A percentile compares a stretch with the other conserved stretches of the same genome.
phyloP scores from a whole-genome alignment of 2,888 invertebrate genomes.

The Scrobipalpa costella region DNA sequence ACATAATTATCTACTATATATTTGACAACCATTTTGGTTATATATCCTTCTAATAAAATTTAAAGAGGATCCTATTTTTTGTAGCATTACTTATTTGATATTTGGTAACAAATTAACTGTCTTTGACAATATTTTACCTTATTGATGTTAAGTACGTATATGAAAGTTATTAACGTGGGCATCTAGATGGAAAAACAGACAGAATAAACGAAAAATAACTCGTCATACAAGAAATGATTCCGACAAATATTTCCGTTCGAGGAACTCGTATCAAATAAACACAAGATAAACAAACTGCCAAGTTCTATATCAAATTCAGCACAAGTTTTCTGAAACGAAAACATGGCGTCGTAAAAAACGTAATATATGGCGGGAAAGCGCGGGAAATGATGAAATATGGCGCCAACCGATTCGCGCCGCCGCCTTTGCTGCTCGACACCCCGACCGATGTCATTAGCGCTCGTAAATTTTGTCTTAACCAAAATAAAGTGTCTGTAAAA shows the following conservation, averaged over 20 bases:
- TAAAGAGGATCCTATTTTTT: no score
- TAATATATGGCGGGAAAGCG: slow-evolving; percentile 54
- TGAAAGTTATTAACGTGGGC: no score
- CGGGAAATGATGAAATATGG: slow-evolving; percentile 72
- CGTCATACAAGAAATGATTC: neutral
- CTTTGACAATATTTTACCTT: no score
- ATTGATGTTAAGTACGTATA: no score
- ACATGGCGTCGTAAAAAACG: slow-evolving; percentile 24
- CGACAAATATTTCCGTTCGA: neutral
- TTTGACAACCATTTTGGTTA: no score
- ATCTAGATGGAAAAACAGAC: no score
- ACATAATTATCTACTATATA: no score
- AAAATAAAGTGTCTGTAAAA: slow-evolving; percentile 21
- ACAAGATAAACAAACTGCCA: slow-evolving; percentile 7
- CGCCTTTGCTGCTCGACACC: slow-evolving; percentile 36
- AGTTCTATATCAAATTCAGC: slow-evolving; percentile 13
- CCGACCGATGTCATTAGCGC: slow-evolving; percentile 61
- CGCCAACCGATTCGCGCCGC: slow-evolving; percentile 51
- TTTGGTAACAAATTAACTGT: no score
- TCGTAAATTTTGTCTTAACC: slow-evolving; percentile 49
- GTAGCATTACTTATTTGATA: no score
- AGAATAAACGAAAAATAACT: no score
- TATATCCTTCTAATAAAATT: no score
- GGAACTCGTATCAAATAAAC: neutral
- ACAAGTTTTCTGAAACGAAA: slow-evolving; percentile 17